Percentiles rank a stretch among this genome's conserved stretches.
These are phyloP conservation scores for Meteorus cinctellus DNA, from an alignment of 2,888 invertebrate genomes.

Conservation along the genomic window DNA sequence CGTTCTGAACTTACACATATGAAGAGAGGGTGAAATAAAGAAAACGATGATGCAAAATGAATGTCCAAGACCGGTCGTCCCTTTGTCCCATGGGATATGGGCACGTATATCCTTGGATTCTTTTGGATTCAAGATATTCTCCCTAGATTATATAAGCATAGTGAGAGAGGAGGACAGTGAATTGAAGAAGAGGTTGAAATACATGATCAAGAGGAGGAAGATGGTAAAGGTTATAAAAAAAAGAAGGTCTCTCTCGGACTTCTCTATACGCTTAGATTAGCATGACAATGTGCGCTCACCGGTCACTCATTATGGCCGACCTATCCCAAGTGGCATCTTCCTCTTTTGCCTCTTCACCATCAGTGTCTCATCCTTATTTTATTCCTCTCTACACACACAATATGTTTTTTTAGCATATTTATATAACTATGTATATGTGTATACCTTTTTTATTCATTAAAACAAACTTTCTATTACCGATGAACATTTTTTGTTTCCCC, in stretches of 20 bases:
- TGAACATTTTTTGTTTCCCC: conserved; percentile 12
- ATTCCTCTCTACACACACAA: conserved; percentile 41
- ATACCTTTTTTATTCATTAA: conserved; percentile 2
- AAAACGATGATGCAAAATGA: neutral
- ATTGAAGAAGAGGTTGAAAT: conserved; percentile 5
- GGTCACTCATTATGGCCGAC: conserved; percentile 69
- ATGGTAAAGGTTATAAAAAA: conserved; percentile 21
- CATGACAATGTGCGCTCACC: conserved; percentile 70
- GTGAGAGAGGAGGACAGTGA: conserved; percentile 34
- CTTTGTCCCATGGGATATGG: conserved; percentile 62
- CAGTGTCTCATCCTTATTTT: conserved; percentile 27
- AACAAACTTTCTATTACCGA: neutral
- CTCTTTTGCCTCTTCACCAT: conserved; percentile 42
- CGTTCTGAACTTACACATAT: conserved; percentile 27
- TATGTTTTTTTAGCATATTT: conserved; percentile 30
- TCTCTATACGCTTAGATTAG: conserved; percentile 63
- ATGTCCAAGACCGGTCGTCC: conserved; percentile 64
- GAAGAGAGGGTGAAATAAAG: conserved; percentile 30
- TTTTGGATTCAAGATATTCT: conserved; percentile 50
- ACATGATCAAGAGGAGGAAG: neutral
- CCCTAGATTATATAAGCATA: conserved; percentile 52
- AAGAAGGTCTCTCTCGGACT: conserved; percentile 49
- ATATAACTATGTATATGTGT: conserved; percentile 4
- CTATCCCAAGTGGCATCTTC: conserved; percentile 53
- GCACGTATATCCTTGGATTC: conserved; percentile 52